Evolutionary conservation across 2,113 vertebrate species (phyloP), one percentile per base, ranked within the genome.

Genomic region (Naja naja): DNA sequence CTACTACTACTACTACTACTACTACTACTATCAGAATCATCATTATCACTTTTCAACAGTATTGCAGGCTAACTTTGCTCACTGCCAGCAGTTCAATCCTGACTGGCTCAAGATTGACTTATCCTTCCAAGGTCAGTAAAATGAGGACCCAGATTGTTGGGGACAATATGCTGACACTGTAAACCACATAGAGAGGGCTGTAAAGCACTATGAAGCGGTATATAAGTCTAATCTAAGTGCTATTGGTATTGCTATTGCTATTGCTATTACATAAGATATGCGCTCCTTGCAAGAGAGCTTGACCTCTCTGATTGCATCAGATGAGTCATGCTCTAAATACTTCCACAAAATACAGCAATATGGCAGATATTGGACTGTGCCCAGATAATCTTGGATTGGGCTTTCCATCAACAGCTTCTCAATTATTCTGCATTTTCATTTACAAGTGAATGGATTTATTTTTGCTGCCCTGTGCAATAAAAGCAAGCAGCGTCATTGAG

Each of bases 251-350:
- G 60, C 2, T 64, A n/a, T n/a, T n/a, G 12, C 0, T 69, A 69
- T 69, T 69, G 30, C 5, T 69, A 81, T 93, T 47, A 64, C 45
- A 22, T 89, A 87, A 86, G 88, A 85, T 11, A 4, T 87, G 52
- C 30, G 8, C 74, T 53, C 27, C 74, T 55, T n/a, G 45, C 81
- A 93, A 90, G 92, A 90, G 74, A 93, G 89, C 81, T 87, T 90
- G 45, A 93, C 91, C 0, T 86, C 56, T 91, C 43, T 89, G 69
- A 91, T 92, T 93, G 54, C 94, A 45, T 56, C 93, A 55, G 43
- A 49, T 1, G 55, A 89, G 87, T 23, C 94, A 93, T 45, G 93
- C 43, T 18, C 86, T 93, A 95, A 95, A 95, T 90, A 93, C 93
- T 23, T 93, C 92, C 60, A 94, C 92, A 91, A 92, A 64, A 94